Evolutionary conservation across 2,888 invertebrate species (phyloP).

Genomic region (Frankliniella fusca): DNA sequence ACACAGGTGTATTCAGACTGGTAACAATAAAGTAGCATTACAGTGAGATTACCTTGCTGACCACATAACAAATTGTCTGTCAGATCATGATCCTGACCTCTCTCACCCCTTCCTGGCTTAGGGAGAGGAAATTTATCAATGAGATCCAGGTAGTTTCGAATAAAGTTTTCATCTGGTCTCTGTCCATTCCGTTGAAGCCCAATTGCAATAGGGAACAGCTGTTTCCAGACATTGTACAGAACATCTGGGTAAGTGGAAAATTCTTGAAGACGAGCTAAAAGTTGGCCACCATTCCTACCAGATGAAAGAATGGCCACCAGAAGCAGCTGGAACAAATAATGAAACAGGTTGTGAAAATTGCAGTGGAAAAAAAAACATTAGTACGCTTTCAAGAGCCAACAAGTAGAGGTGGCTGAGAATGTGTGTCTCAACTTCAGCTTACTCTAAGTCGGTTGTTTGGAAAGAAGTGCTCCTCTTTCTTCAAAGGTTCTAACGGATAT

Average conservation of each 20-base stretch:
- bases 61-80: slow-evolving; percentile 43
- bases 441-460: slow-evolving; percentile 64
- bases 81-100: slow-evolving; percentile 47
- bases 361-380: slow-evolving; percentile 31
- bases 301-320: slow-evolving; percentile 61
- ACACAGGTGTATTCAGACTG: slow-evolving; percentile 23
- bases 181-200: slow-evolving; percentile 47
- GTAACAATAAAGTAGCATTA: slow-evolving; percentile 3
- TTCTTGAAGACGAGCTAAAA: slow-evolving; percentile 68
- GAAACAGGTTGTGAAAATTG: too few species aligned
- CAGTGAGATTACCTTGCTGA: slow-evolving; percentile 44
- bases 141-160: slow-evolving; percentile 61
- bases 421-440: slow-evolving; percentile 34
- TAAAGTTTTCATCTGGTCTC: slow-evolving; percentile 52
- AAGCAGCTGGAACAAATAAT: slow-evolving; percentile 52
- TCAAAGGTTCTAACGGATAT: slow-evolving; percentile 56
- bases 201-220: slow-evolving; percentile 56
- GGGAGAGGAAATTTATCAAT: slow-evolving; percentile 56
- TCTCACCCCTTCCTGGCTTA: slow-evolving; percentile 49
- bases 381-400: not conserved
- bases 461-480: slow-evolving; percentile 56
- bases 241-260: slow-evolving; percentile 71
- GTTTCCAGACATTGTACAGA: slow-evolving; percentile 65
- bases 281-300: slow-evolving; percentile 56
- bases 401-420: not conserved